Evolutionary conservation across 2,888 invertebrate genomes (phyloP), one percentile per base, ranked within the genome.

Genomic region (Hypomecis atomaria): DNA sequence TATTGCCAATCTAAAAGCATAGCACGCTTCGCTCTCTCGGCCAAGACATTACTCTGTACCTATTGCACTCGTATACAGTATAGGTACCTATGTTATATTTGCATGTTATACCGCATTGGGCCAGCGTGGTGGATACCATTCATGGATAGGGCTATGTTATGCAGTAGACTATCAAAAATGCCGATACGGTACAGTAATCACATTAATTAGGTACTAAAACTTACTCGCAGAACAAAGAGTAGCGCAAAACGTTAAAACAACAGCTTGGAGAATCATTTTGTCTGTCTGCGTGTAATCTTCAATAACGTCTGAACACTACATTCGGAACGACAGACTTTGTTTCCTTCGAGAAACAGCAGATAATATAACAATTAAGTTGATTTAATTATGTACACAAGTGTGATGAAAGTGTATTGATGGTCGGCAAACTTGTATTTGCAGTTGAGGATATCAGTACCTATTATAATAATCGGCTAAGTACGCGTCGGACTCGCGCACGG

Each of bases 311-410:
- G 55, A 55, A 7, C 2, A 10, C 13, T 7, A 36, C 8, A 43
- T 36, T 9, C 33, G 10, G 44, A 8, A 13, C 11, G 10, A 42
- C 44, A 52, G 38, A 45, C 45, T 10, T 3, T 49, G 11, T 49
- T 53, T 47, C 1, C 36, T 45, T 52, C 45, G n/a, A 53, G 34
- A 53, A 50, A 38, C 50, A 13, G 11, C 13, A 13, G 23, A 50
- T 40, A 23, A 23, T 23, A 23, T 23, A 23, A 1, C 23, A 2
- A 55, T 34, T 38, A 60, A 60, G 42, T 55, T 45, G 50, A 56
- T 44, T 49, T 49, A 43, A 34, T n/a, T 56, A 40, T 62, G 9
- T 56, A 49, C 7, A 56, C 62, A 62, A 38, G 11, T 62, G 62
- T 49, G 0, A 5, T 42, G 23, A 54, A 47, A n/a, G 6, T 33